Conservation (phyloP, 2,113 vertebrate species). For the Chrysochloris asiatica region DNA sequence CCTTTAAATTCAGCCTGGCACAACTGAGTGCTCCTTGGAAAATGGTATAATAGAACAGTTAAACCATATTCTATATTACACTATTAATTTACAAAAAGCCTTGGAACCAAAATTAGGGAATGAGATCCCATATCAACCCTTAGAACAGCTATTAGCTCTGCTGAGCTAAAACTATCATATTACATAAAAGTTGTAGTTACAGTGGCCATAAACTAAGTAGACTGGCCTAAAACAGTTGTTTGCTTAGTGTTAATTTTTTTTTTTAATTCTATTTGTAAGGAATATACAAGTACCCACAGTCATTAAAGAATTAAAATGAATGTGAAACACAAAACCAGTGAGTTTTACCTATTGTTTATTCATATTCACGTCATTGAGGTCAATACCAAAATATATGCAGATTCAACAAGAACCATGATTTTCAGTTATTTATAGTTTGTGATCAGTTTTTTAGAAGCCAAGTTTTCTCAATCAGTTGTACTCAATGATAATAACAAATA, state of each 20-base stretch:
- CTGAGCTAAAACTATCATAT: background rate
- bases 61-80: slow-evolving; percentile 3
- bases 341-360: slow-evolving; percentile 10
- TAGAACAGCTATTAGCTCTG: background rate
- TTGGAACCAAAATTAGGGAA: background rate
- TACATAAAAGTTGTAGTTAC: slow-evolving; percentile 26
- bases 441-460: slow-evolving; percentile 21
- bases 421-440: background rate
- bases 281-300: background rate
- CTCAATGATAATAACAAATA: slow-evolving; percentile 1
- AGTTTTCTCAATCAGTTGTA: slow-evolving; percentile 23
- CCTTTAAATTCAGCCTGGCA: background rate
- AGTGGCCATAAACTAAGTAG: background rate
- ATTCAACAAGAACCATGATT: background rate
- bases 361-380: background rate
- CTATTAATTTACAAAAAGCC: slow-evolving; percentile 51
- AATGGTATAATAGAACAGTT: background rate
- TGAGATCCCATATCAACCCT: slow-evolving; percentile 17
- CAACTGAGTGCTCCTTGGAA: slow-evolving; percentile 24
- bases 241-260: slow-evolving; percentile 6
- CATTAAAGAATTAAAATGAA: slow-evolving; percentile 32
- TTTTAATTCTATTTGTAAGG: background rate
- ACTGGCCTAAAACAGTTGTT: background rate
- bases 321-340: background rate
- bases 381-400: background rate